Conservation (phyloP, 2,113 vertebrate species). For the Alligator mississippiensis region DNA sequence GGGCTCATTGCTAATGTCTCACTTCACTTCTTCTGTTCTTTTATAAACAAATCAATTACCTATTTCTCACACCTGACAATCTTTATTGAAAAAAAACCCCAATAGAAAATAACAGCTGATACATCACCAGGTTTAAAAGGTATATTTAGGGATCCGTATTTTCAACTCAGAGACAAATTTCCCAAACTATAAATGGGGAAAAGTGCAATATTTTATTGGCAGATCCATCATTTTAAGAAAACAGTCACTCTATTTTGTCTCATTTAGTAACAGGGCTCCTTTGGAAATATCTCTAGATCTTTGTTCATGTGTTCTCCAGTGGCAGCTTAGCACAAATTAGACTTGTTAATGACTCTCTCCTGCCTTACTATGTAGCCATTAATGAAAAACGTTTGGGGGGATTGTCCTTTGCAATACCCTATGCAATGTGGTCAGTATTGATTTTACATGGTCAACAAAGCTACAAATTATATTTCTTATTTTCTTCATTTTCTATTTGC, state of each 20-base stretch:
- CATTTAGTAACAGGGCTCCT: not conserved
- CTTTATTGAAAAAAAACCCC: not conserved
- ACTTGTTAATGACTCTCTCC: not conserved
- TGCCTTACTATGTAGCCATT: not conserved
- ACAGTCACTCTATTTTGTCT: not conserved
- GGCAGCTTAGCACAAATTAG: accelerated
- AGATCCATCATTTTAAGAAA: not conserved
- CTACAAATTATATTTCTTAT: not conserved
- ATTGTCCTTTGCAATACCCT: not conserved
- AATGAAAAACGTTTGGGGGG: not conserved
- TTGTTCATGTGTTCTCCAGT: not conserved
- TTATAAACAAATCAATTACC: not conserved
- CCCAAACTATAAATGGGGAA: not conserved
- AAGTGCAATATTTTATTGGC: not conserved
- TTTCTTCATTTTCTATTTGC: not conserved
- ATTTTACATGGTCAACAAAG: not conserved
- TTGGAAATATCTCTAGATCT: not conserved
- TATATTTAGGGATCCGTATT: not conserved
- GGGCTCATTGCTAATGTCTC: not conserved
- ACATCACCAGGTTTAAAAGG: not conserved
- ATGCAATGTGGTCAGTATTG: not conserved
- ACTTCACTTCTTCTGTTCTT: not conserved
- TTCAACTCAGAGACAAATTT: constrained; percentile 10
- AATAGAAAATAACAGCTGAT: not conserved
- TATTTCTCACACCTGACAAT: not conserved